These are phyloP conservation scores for Myripristis murdjan DNA, from an alignment of 2,797 vertebrate species.

Conservation along the genomic window DNA sequence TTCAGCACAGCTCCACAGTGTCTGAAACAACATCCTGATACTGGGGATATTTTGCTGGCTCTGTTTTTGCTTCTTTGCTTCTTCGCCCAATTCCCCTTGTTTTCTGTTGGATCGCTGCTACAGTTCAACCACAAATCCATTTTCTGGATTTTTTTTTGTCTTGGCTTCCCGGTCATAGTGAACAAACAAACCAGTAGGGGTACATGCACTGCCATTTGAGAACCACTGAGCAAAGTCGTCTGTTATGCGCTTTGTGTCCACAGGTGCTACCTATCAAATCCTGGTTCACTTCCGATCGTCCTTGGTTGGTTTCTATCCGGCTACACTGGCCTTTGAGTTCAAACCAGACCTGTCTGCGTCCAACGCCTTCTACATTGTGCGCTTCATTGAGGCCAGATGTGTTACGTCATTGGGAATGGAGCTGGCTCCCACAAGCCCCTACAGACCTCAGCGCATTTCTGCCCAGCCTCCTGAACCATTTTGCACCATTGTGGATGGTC, in stretches of 20 bases:
- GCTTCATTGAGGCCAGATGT: constrained; percentile 83
- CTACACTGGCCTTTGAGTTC: constrained; percentile 88
- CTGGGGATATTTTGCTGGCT: too few relatives aligned
- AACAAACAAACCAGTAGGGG: too few relatives aligned
- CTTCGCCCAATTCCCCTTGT: too few relatives aligned
- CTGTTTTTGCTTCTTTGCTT: too few relatives aligned
- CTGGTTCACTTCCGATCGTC: constrained; percentile 77
- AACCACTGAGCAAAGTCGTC: too few relatives aligned
- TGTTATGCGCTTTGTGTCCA: neutral
- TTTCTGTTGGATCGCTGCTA: too few relatives aligned
- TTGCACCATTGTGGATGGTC: constrained; percentile 80
- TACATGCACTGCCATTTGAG: too few relatives aligned
- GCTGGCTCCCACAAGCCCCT: constrained; percentile 85
- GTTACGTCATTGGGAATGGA: constrained; percentile 83
- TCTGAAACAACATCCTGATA: too few relatives aligned
- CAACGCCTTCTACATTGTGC: constrained; percentile 87
- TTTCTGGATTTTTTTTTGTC: too few relatives aligned
- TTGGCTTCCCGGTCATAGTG: too few relatives aligned
- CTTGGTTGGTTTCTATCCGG: constrained; percentile 84
- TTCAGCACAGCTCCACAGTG: too few relatives aligned
- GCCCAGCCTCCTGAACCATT: neutral
- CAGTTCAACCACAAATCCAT: too few relatives aligned
- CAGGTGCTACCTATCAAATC: constrained; percentile 86
- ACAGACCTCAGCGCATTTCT: constrained; percentile 71
- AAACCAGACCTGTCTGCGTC: constrained; percentile 59